phyloP scores from a whole-genome alignment of 2,888 invertebrate species.

The Sabatieria punctata region DNA sequence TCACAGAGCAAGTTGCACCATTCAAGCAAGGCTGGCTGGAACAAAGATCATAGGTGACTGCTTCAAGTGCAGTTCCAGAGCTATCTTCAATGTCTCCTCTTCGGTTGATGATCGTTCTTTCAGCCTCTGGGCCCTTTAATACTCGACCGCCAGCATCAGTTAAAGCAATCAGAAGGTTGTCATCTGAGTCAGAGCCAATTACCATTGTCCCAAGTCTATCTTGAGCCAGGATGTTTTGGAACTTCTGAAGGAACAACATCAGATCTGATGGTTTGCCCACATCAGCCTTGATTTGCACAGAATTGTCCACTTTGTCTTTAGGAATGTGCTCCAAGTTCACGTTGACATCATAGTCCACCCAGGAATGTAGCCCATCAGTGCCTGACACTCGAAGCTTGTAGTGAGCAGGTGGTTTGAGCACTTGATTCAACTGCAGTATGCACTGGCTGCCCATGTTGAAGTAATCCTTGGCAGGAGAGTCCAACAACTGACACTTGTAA shows the following conservation, averaged over 20 bases:
- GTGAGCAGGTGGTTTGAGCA: constrained; percentile 34
- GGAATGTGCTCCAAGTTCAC: constrained; percentile 63
- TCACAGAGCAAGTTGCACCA: neutral
- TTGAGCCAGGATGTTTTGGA: too few relatives aligned
- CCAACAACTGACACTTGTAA: constrained; percentile 62
- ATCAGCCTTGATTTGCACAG: neutral
- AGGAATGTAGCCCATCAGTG: constrained; percentile 69
- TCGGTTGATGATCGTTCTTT: too few relatives aligned
- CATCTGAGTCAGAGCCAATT: too few relatives aligned
- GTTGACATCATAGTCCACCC: constrained; percentile 67
- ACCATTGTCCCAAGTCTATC: too few relatives aligned
- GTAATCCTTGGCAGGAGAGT: constrained; percentile 29
- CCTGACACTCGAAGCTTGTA: constrained; percentile 57
- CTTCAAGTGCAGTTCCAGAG: too few relatives aligned
- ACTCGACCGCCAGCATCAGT: too few relatives aligned
- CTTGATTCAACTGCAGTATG: constrained; percentile 54
- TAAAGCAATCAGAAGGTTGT: too few relatives aligned
- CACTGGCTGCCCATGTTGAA: constrained; percentile 54
- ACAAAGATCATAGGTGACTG: too few relatives aligned
- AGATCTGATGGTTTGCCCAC: neutral
- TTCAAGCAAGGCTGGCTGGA: neutral
- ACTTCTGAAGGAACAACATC: too few relatives aligned
- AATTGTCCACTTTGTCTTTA: constrained; percentile 52
- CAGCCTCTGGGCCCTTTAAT: too few relatives aligned
- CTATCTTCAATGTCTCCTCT: too few relatives aligned